A percentile compares a stretch with the other conserved stretches of the same genome.
Evolutionary conservation across 2,113 vertebrate species (phyloP).

Genomic region (Carassius carassius): DNA sequence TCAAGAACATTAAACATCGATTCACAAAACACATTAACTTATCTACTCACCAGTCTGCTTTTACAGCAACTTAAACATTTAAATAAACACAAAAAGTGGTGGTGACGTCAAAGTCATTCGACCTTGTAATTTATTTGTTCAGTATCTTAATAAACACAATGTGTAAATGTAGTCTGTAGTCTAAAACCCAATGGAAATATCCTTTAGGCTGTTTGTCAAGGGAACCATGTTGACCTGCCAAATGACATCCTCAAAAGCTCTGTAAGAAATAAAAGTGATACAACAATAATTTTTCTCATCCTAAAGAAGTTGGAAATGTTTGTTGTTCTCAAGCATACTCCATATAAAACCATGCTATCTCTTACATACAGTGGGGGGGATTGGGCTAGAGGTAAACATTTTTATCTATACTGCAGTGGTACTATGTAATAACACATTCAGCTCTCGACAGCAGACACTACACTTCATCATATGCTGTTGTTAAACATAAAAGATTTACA

Average conservation of each 20-base stretch:
- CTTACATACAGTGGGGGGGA: neutral
- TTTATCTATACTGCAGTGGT: neutral
- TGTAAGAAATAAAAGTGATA: neutral
- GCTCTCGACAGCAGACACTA: neutral
- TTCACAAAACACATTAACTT: neutral
- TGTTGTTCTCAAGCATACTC: neutral
- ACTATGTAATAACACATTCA: conserved; percentile 16
- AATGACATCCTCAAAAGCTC: neutral
- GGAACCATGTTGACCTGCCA: neutral
- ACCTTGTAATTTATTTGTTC: neutral
- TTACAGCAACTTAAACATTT: neutral
- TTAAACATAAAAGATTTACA: neutral
- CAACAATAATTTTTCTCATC: neutral
- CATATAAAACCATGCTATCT: neutral
- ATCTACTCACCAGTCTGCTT: neutral
- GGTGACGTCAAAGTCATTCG: neutral
- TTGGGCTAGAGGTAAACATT: neutral
- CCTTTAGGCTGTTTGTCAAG: neutral
- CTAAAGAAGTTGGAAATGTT: neutral
- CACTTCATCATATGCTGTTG: neutral
- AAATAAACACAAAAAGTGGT: neutral
- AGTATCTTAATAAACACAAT: neutral
- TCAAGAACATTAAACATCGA: neutral
- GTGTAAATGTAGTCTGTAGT: neutral
- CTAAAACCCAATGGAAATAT: neutral